Evolutionary conservation across 30 jellyfish, hydroid and myxozoan species (phyloP).

Genomic region (Pseudorhiza aurosa): DNA sequence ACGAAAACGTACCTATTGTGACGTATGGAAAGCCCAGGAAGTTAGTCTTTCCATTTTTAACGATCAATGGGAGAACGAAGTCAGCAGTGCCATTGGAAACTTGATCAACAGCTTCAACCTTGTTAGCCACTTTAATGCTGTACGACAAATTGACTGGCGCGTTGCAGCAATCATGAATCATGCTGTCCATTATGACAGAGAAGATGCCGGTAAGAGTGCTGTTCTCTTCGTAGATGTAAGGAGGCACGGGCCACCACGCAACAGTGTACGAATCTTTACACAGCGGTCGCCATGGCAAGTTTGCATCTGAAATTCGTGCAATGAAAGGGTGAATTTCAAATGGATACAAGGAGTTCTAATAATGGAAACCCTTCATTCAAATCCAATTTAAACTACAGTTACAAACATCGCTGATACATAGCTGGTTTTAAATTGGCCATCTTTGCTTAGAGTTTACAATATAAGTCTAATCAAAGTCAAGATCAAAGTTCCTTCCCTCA

Average conservation of each 20-base stretch:
- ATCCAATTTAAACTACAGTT: no score
- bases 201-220: slow-evolving; percentile 33
- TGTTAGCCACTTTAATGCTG: slow-evolving; percentile 5
- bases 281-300: slow-evolving; percentile 12
- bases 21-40: slow-evolving; percentile 49
- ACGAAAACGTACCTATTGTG: slow-evolving; percentile 33
- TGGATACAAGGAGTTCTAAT: no score
- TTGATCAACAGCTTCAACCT: slow-evolving; percentile 59
- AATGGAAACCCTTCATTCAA: no score
- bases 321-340: no score
- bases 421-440: no score
- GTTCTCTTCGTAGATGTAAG: slow-evolving; percentile 27
- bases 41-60: slow-evolving; percentile 30
- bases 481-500: no score
- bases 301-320: background rate
- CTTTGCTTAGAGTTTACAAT: no score
- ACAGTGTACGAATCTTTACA: slow-evolving; percentile 40
- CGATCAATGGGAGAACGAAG: slow-evolving; percentile 59
- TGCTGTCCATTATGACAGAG: slow-evolving; percentile 27
- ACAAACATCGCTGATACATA: no score
- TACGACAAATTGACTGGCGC: slow-evolving; percentile 37
- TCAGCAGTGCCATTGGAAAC: slow-evolving; percentile 69
- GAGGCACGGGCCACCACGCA: slow-evolving; percentile 74
- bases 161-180: slow-evolving; percentile 51
- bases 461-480: no score